A percentile compares a stretch with the other conserved stretches of the same genome.
These are phyloP conservation scores for Parochlus steinenii DNA, from an alignment of 2,888 invertebrate species.

Conservation along the genomic window DNA sequence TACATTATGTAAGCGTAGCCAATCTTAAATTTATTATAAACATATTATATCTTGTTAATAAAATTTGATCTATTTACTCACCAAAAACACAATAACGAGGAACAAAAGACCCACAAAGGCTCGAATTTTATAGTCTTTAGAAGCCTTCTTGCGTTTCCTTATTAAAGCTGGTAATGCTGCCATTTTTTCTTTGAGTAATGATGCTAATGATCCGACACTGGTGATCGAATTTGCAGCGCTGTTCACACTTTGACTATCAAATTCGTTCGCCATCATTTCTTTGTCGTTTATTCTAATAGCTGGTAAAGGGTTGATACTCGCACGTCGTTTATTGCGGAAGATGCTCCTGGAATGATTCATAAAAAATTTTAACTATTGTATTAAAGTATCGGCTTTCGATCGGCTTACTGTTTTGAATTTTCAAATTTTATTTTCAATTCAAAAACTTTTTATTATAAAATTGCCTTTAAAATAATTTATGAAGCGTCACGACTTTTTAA, in stretches of 20 bases:
- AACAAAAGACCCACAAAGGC: constrained; percentile 69
- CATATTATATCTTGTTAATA: too few relatives aligned
- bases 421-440: too few relatives aligned
- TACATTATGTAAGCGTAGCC: constrained; percentile 72
- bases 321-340: constrained; percentile 43
- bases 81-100: constrained; percentile 59
- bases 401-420: too few relatives aligned
- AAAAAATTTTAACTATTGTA: constrained; percentile 9
- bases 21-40: constrained; percentile 32
- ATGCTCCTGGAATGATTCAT: constrained; percentile 37
- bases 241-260: constrained; percentile 28
- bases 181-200: constrained; percentile 64
- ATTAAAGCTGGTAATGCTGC: constrained; percentile 60
- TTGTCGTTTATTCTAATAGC: constrained; percentile 35
- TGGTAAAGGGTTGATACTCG: constrained; percentile 42
- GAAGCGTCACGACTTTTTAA: too few relatives aligned
- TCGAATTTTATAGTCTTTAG: constrained; percentile 61
- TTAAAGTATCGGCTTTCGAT: too few relatives aligned
- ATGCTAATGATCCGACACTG: constrained; percentile 70
- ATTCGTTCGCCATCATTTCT: constrained; percentile 37
- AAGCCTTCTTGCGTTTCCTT: constrained; percentile 46
- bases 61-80: constrained; percentile 19
- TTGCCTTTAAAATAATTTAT: too few relatives aligned
- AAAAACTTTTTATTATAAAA: too few relatives aligned
- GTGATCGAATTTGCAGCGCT: constrained; percentile 51